phyloP scores from a whole-genome alignment of 2,888 invertebrate genomes.

The Erynnis tages region DNA sequence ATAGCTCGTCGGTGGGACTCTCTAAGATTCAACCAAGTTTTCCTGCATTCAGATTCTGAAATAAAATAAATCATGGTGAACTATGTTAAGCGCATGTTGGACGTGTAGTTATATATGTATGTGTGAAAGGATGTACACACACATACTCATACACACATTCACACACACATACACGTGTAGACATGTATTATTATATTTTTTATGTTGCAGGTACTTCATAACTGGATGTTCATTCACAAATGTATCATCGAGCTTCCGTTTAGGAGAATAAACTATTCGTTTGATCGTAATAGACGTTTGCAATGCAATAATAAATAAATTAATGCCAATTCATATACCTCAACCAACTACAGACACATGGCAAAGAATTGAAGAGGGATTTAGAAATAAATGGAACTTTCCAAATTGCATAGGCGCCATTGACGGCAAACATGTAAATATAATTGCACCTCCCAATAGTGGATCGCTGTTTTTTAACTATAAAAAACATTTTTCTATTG shows the following conservation, averaged over 20 bases:
- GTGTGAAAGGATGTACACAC: slow-evolving; percentile 25
- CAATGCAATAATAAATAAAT: slow-evolving; percentile 36
- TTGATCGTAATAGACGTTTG: slow-evolving; percentile 35
- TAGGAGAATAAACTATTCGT: slow-evolving; percentile 34
- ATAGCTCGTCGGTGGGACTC: slow-evolving; percentile 26
- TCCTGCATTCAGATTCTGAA: slow-evolving; percentile 37
- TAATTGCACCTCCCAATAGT: slow-evolving; percentile 35
- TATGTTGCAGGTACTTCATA: slow-evolving; percentile 35
- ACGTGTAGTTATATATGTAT: slow-evolving; percentile 7
- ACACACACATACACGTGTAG: slow-evolving; percentile 27
- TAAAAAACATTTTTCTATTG: slow-evolving; percentile 35
- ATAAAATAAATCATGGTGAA: slow-evolving; percentile 31
- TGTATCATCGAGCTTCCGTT: slow-evolving; percentile 34
- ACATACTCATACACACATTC: slow-evolving; percentile 29
- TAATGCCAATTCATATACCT: slow-evolving; percentile 34
- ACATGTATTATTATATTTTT: slow-evolving; percentile 25
- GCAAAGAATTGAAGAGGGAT: slow-evolving; percentile 21
- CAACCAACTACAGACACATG: slow-evolving; percentile 25
- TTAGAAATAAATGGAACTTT: slow-evolving; percentile 31
- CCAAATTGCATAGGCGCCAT: slow-evolving; percentile 37
- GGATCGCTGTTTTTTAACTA: slow-evolving; percentile 38
- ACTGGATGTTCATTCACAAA: slow-evolving; percentile 35
- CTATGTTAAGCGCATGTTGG: not conserved
- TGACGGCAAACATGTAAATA: slow-evolving; percentile 40
- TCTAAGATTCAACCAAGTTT: slow-evolving; percentile 37